phyloP scores from a whole-genome alignment of 2,113 vertebrate genomes.

The Ictalurus furcatus region DNA sequence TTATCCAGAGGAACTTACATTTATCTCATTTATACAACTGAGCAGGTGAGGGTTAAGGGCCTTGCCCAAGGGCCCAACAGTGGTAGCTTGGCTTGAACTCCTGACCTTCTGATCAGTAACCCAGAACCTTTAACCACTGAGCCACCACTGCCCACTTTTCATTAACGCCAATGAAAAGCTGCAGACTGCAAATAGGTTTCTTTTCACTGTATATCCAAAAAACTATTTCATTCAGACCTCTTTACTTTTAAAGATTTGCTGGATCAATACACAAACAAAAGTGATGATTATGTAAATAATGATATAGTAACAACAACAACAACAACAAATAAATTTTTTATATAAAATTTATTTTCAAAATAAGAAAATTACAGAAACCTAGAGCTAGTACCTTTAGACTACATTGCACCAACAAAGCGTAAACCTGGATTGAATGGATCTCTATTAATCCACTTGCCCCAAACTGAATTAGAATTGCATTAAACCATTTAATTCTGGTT shows the following conservation, averaged over 20 bases:
- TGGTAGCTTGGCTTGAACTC: too few species aligned
- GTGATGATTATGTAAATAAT: background rate
- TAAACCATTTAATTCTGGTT: background rate
- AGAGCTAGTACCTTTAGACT: background rate
- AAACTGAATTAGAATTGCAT: background rate
- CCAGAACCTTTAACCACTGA: too few species aligned
- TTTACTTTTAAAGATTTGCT: background rate
- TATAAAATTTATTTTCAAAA: background rate
- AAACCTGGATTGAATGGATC: background rate
- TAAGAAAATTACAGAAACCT: background rate
- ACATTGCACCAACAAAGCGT: background rate
- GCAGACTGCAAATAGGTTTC: background rate
- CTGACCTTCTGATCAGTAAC: too few species aligned
- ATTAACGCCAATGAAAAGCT: background rate
- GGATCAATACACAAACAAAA: background rate
- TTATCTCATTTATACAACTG: too few species aligned
- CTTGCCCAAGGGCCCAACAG: too few species aligned
- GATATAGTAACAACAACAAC: background rate
- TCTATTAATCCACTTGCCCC: background rate
- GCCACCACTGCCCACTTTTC: too few species aligned
- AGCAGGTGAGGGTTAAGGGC: too few species aligned
- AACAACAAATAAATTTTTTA: background rate
- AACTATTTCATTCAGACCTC: too few species aligned
- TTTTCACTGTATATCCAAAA: too few species aligned
- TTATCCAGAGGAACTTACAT: too few species aligned